A percentile compares a stretch with the other conserved stretches of the same genome.
phyloP scores from a whole-genome alignment of 1,140 invertebrate genomes.

The Sinonovacula constricta region DNA sequence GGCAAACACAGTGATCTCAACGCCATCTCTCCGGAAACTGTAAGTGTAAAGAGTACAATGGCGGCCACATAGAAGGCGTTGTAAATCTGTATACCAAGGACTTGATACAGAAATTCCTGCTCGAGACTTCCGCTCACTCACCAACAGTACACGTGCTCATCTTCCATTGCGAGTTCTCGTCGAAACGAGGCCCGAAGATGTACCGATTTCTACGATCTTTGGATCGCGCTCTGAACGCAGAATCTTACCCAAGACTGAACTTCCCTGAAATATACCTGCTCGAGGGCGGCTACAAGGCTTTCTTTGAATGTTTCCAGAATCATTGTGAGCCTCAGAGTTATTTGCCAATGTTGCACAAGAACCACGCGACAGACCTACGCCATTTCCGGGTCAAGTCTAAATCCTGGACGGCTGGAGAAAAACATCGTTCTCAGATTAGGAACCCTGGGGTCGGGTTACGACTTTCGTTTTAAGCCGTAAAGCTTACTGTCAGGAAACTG shows the following conservation, averaged over 20 bases:
- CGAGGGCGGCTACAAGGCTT: slow-evolving; percentile 95
- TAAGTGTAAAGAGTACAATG: slow-evolving; percentile 88
- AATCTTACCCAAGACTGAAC: slow-evolving; percentile 91
- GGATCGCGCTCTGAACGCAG: slow-evolving; percentile 90
- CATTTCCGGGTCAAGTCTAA: slow-evolving; percentile 88
- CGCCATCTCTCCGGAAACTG: slow-evolving; percentile 31
- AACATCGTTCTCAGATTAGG: slow-evolving; percentile 17
- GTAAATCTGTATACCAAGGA: slow-evolving; percentile 90
- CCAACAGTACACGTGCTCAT: slow-evolving; percentile 21
- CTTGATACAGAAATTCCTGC: slow-evolving; percentile 83
- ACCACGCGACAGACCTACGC: slow-evolving; percentile 85
- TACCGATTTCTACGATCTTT: slow-evolving; percentile 88
- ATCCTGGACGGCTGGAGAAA: slow-evolving; percentile 79
- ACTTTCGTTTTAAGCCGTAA: too few species aligned
- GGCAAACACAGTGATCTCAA: slow-evolving; percentile 37
- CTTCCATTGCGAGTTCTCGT: slow-evolving; percentile 51
- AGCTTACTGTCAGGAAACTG: too few species aligned
- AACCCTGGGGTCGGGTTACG: too few species aligned
- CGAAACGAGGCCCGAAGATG: slow-evolving; percentile 34
- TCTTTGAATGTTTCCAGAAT: slow-evolving; percentile 84
- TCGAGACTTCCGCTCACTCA: slow-evolving; percentile 73
- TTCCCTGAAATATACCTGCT: slow-evolving; percentile 98
- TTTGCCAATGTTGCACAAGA: slow-evolving; percentile 38
- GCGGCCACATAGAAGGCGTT: slow-evolving; percentile 94
- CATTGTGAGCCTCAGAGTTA: slow-evolving; percentile 10